Evolutionary conservation across 1,140 invertebrate species (phyloP), one percentile per base, ranked within the genome.

Genomic region (Maconellicoccus hirsutus): DNA sequence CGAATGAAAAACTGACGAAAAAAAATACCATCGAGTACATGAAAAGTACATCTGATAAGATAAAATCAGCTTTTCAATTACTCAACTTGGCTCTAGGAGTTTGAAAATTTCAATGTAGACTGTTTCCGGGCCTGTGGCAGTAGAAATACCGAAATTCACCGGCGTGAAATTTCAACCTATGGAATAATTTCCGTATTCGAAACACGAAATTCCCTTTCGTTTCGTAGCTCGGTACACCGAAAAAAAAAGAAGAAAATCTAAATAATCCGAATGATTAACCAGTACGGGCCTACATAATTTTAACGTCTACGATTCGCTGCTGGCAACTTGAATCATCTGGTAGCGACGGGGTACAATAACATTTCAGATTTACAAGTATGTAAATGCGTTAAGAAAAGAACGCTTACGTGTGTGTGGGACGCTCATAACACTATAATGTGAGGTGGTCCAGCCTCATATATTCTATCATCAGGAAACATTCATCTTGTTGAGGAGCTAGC

Each of bases 401-500:
- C 42, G n/a, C 14, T 38, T 38, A 38, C 33, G 33, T 38, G 42
- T 52, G 42, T 52, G 42, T 52, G 42, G 42, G 42, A 52, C 42
- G 42, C 42, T 52, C 42, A 52, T 52, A 52, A 52, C 42, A 52
- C 42, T 52, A 52, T 52, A 52, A 52, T 52, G 42, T 52, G 42
- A 52, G 42, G 42, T 52, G 42, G 42, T 52, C 42, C 42, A 52
- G 42, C 42, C 42, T 52, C 42, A 52, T 52, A 52, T 52, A 52
- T 52, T 52, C 42, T 52, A 52, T 52, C 42, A 52, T 52, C 42
- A 52, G 42, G 42, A 52, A 52, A 52, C 42, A 52, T 52, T 52
- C 42, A 52, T 52, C 42, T 52, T 52, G 42, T 52, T 52, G 42
- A 52, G 42, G 42, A 52, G 42, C 42, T 52, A 52, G 42, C 16